These are phyloP conservation scores for Magallana gigas DNA, from an alignment of 1,140 invertebrate species.

Conservation along the genomic window DNA sequence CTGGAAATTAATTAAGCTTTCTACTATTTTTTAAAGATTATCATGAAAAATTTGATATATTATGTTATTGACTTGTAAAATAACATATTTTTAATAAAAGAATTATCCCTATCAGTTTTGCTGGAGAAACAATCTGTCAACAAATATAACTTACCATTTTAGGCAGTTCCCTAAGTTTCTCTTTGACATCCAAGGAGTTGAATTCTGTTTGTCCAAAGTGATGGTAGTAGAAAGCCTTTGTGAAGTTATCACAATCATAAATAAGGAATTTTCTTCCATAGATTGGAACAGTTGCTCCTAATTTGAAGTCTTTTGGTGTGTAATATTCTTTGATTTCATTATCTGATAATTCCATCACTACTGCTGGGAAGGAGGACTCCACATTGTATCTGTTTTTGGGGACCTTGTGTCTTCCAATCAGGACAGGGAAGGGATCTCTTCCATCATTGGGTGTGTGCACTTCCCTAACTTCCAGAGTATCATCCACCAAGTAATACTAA, in stretches of 20 bases:
- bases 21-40: no score
- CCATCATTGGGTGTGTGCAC: constrained; percentile 85
- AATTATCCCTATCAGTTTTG: no score
- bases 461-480: constrained; percentile 89
- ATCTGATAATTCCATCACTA: constrained; percentile 83
- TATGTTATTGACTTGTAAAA: no score
- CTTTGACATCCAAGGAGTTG: constrained; percentile 75
- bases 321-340: constrained; percentile 87
- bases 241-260: constrained; percentile 89
- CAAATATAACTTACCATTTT: constrained; percentile 74
- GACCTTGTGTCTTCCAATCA: constrained; percentile 88
- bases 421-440: constrained; percentile 86
- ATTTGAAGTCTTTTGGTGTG: constrained; percentile 86
- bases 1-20: no score
- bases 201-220: constrained; percentile 81
- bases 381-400: constrained; percentile 88
- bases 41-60: no score
- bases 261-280: constrained; percentile 89
- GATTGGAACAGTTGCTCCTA: constrained; percentile 89
- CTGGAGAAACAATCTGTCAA: no score
- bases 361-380: constrained; percentile 80
- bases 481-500: constrained; percentile 89
- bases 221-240: constrained; percentile 89
- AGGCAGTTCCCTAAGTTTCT: constrained; percentile 67
- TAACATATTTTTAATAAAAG: no score